Evolutionary conservation across 1,140 invertebrate species (phyloP).

Genomic region (Meloidogyne hapla): DNA sequence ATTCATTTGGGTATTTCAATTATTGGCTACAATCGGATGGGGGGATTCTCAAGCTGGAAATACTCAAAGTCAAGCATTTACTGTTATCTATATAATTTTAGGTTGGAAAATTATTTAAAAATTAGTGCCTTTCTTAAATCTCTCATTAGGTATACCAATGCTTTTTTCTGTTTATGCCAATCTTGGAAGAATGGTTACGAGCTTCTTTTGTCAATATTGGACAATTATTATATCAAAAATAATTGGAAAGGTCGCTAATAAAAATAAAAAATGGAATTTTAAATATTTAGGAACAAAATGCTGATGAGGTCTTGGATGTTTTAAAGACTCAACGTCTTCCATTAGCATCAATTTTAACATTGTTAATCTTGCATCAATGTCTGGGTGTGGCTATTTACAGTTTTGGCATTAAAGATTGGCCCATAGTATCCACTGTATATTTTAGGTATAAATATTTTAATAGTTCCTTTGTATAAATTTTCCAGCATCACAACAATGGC

Average conservation of each 20-base stretch:
- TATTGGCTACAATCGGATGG: constrained; percentile 25
- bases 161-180: constrained; percentile 25
- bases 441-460: too few species aligned
- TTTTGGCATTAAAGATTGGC: constrained; percentile 14
- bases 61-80: constrained; percentile 17
- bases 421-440: constrained; percentile 9
- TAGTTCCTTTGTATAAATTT: too few species aligned
- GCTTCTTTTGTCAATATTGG: constrained; percentile 20
- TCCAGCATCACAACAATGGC: constrained; percentile 28
- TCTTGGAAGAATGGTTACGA: constrained; percentile 6
- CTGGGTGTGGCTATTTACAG: constrained; percentile 9
- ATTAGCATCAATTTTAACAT: not conserved
- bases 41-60: constrained; percentile 22
- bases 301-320: not conserved
- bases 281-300: not conserved
- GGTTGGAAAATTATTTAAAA: not conserved
- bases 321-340: constrained; percentile 6
- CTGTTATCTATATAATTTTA: constrained; percentile 19
- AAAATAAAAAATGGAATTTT: not conserved
- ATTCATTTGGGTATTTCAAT: constrained; percentile 19
- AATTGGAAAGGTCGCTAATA: not conserved
- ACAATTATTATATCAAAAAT: constrained; percentile 8
- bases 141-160: constrained; percentile 12
- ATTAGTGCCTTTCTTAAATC: not conserved
- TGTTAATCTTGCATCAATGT: constrained; percentile 6